These are phyloP conservation scores for Drosophila lini DNA, from an alignment of 1,140 invertebrate genomes.

Conservation along the genomic window DNA sequence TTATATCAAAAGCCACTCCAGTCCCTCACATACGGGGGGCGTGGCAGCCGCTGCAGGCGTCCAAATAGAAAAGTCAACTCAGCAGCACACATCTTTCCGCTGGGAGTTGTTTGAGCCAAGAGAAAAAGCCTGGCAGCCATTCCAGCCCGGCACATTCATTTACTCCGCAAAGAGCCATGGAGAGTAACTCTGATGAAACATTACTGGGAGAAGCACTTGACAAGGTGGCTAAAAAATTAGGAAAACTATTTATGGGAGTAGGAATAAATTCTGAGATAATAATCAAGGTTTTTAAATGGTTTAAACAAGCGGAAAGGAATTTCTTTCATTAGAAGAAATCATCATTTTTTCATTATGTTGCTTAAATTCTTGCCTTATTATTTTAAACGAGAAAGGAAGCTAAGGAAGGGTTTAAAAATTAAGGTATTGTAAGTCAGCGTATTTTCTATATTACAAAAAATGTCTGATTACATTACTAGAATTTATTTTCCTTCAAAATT, in stretches of 20 bases:
- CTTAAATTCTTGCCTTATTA: not conserved
- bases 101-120: conserved; percentile 10
- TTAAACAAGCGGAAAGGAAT: not conserved
- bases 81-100: conserved; percentile 35
- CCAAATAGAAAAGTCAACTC: conserved; percentile 39
- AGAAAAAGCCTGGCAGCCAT: not conserved
- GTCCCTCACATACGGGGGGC: conserved; percentile 1
- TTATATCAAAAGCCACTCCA: conserved; percentile 63
- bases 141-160: conserved; percentile 1
- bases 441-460: no score
- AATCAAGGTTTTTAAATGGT: not conserved
- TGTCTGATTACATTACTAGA: no score
- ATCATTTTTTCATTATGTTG: no score
- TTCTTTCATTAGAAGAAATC: not conserved
- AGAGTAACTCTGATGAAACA: conserved; percentile 2
- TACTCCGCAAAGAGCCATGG: not conserved
- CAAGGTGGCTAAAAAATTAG: not conserved
- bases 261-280: not conserved
- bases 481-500: no score
- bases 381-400: no score
- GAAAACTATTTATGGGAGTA: not conserved
- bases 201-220: not conserved
- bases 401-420: no score
- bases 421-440: no score
- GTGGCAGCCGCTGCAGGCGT: conserved; percentile 30